These are phyloP conservation scores for Hydractinia symbiolongicarpus DNA, from an alignment of 30 jellyfish, hydroid and myxozoan species.

Conservation along the genomic window DNA sequence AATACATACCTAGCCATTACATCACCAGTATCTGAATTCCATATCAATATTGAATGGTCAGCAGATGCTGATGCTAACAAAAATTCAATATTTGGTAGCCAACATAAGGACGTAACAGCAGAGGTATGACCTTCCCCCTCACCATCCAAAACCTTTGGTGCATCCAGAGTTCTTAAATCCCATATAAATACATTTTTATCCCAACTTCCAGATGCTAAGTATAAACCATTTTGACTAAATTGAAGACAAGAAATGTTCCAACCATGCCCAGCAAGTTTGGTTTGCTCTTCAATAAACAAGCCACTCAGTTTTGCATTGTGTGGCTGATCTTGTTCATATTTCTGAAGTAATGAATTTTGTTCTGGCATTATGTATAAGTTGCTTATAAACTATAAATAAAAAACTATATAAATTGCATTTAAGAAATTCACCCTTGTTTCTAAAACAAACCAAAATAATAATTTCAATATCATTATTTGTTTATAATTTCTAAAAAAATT, in stretches of 20 bases:
- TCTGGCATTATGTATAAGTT: background rate
- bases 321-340: conserved; percentile 6
- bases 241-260: conserved; percentile 72
- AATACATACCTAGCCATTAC: conserved; percentile 36
- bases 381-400: too few relatives aligned
- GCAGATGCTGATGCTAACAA: conserved; percentile 79
- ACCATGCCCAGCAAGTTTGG: conserved; percentile 56
- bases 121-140: conserved; percentile 61
- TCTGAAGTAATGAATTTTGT: conserved; percentile 2
- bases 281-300: conserved; percentile 71
- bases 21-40: conserved; percentile 78
- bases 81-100: conserved; percentile 79
- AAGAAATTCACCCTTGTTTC: too few relatives aligned
- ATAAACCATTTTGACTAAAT: conserved; percentile 69
- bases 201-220: conserved; percentile 89
- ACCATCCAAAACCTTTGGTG: conserved; percentile 46
- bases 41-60: conserved; percentile 49
- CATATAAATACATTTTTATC: conserved; percentile 63
- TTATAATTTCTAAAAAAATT: too few relatives aligned
- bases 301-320: conserved; percentile 21
- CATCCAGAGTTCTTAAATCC: conserved; percentile 69
- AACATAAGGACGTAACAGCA: conserved; percentile 67
- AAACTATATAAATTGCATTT: too few relatives aligned
- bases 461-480: too few relatives aligned
- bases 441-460: too few relatives aligned